Conservation (phyloP, 2,888 invertebrate species). For the Calameuta filiformis region DNA sequence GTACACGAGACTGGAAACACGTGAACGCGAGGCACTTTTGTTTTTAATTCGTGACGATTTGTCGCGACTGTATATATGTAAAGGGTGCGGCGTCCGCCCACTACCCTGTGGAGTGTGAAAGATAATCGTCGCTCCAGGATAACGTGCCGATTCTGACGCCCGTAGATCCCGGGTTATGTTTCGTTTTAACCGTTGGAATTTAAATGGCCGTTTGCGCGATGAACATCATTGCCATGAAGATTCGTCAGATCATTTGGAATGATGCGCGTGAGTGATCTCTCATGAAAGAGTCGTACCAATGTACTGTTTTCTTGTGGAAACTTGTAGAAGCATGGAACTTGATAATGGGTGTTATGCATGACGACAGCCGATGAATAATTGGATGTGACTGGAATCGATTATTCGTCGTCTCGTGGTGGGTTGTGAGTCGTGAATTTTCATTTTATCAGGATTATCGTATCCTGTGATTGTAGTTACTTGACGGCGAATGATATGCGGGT, state of each 20-base stretch:
- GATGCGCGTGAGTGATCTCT: neutral
- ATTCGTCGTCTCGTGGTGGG: neutral
- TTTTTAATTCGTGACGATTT: neutral
- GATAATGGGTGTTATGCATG: neutral
- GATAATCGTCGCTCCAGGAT: neutral
- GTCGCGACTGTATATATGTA: neutral
- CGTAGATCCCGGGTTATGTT: neutral
- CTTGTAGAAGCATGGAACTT: neutral
- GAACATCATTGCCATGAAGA: neutral
- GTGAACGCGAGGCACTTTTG: slow-evolving; percentile 38
- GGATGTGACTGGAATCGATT: neutral
- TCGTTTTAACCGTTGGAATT: neutral
- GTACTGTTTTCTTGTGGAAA: neutral
- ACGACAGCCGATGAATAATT: neutral
- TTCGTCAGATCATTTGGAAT: neutral
- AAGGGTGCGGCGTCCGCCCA: neutral
- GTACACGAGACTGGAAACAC: slow-evolving; percentile 58
- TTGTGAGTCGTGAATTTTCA: neutral
- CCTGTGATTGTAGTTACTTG: neutral
- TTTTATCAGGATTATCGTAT: neutral
- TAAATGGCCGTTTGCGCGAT: neutral
- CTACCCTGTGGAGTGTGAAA: neutral
- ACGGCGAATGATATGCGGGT: neutral
- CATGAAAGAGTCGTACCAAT: neutral
- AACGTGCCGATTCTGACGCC: neutral